Evolutionary conservation across 2,888 invertebrate species (phyloP).

Genomic region (Eulithis prunata): DNA sequence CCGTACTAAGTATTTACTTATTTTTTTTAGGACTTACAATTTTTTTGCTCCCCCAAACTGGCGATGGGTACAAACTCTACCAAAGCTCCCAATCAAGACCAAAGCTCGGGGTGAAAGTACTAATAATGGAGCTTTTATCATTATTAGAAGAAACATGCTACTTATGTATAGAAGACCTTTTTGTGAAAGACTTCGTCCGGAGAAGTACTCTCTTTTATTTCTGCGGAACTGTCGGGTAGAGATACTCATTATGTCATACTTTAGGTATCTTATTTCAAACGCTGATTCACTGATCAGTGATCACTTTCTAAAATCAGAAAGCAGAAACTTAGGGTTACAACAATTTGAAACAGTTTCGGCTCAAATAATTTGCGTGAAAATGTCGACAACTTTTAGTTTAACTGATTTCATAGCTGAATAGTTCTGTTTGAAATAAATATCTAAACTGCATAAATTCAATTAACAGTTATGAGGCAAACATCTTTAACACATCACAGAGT

Average conservation of each 20-base stretch:
- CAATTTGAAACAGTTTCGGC: slow-evolving; percentile 17
- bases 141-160: not conserved
- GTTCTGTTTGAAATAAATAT: slow-evolving; percentile 4
- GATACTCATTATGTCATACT: not conserved
- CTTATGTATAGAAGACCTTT: no score
- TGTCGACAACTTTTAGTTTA: slow-evolving; percentile 20
- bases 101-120: not conserved
- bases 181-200: no score
- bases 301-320: slow-evolving; percentile 30
- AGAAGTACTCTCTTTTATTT: no score
- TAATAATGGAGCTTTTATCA: not conserved
- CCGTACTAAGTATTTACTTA: no score
- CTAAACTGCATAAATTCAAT: slow-evolving; percentile 33
- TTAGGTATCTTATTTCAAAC: not conserved
- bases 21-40: no score
- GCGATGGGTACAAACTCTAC: not conserved
- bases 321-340: slow-evolving; percentile 23
- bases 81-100: not conserved
- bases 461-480: slow-evolving; percentile 37
- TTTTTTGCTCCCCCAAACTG: no score
- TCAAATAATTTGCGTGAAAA: slow-evolving; percentile 15
- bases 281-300: slow-evolving; percentile 11
- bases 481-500: slow-evolving; percentile 64
- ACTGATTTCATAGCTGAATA: slow-evolving; percentile 23
- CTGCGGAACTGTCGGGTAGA: no score